phyloP scores from a whole-genome alignment of 2,113 vertebrate species.

The Macquaria australasica region DNA sequence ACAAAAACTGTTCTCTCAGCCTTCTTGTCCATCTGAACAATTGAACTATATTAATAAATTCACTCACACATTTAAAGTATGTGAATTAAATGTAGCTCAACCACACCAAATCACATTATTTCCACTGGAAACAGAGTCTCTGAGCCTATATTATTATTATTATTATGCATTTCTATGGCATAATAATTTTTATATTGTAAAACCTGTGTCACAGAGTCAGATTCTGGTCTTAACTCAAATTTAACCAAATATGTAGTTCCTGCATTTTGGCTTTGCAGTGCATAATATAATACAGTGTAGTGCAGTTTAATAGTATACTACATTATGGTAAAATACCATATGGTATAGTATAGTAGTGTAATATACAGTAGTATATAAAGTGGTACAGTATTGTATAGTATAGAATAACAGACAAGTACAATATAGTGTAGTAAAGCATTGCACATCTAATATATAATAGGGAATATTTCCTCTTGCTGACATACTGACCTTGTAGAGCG shows the following conservation, averaged over 20 bases:
- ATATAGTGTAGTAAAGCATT: not conserved
- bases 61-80: not conserved
- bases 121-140: no score
- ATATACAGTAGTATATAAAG: no score
- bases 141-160: no score
- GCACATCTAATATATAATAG: not conserved
- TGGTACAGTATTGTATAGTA: not conserved
- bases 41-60: no score
- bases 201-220: not conserved
- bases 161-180: no score
- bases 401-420: not conserved
- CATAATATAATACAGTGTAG: not conserved
- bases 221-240: no score
- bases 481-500: conserved; percentile 88
- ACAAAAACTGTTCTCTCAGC: no score
- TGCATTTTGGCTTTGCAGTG: not conserved
- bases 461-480: no score
- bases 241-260: no score
- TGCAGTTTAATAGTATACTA: not conserved
- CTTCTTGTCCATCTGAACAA: no score
- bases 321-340: not conserved
- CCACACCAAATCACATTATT: not conserved
- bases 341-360: not conserved
- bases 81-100: not conserved
- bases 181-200: not conserved